Base-by-base conservation (phyloP, 37 sponge, comb jelly and placozoan species). In the Mnemiopsis leidyi region DNA sequence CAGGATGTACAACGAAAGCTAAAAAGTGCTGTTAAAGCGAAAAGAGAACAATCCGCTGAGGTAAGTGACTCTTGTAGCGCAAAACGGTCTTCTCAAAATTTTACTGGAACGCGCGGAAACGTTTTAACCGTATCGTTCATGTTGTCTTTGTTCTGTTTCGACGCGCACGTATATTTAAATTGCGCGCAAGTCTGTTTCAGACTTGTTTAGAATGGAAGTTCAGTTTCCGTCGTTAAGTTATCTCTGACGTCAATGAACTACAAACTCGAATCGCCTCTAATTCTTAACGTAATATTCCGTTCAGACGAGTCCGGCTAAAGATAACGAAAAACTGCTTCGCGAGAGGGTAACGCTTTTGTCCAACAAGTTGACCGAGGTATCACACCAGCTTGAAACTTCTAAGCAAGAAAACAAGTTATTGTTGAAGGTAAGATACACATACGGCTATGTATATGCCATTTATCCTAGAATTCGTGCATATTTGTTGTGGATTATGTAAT, bases 351-450 rank as follows among this genome's bases (percentile, higher is more conserved):
- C 90, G 23, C 23, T 37, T 2, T n/a, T 85, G 1, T 40, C 90
- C 0, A 33, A 33, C 1, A 85, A 85, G 2, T 25, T 85, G 24
- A 85, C 90, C 0, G 90, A 85, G 61, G 61, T 26, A 1, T 32
- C 90, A 13, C 90, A 85, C 26, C 90, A 85, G 28, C 3, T 13
- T 3, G 90, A 85, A 23, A 40, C 32, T 23, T 20, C 36, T 1
- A 85, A 85, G n/a, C 39, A 38, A 28, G 90, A 85, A 21, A 85
- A 85, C 90, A 85, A 85, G 48, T 61, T 85, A 3, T 29, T 85
- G 0, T 33, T 40, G 7, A 85, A 85, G 48, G 48, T 85, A 39
- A 3, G 38, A 24, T 20, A 67, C 68, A 20, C 13, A 13, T 67
- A 67, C 20, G 20, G 68, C n/a, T n/a, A n/a, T n/a, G n/a, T n/a